Evolutionary conservation across 2,113 vertebrate species (phyloP).

Genomic region (Podarcis raffonei): DNA sequence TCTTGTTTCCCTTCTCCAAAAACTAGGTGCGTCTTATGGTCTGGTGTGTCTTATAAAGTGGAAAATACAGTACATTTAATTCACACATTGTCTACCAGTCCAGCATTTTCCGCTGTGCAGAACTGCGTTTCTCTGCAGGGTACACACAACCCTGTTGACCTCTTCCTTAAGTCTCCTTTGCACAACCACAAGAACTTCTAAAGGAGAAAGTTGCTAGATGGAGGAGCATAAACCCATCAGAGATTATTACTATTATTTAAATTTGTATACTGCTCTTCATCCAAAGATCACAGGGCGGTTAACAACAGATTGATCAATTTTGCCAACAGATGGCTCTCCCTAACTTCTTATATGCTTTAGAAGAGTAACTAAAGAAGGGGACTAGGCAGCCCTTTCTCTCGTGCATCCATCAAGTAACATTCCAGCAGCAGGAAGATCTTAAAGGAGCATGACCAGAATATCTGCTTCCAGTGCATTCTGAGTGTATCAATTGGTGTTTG

Average conservation of each 20-base stretch:
- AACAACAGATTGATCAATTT: too few relatives aligned
- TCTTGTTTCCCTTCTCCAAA: too few relatives aligned
- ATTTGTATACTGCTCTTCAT: too few relatives aligned
- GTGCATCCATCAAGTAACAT: not conserved
- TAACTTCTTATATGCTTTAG: not conserved
- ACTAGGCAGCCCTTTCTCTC: not conserved
- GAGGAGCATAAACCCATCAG: not conserved
- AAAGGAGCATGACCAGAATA: not conserved
- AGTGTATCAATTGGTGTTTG: too few relatives aligned
- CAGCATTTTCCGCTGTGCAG: not conserved
- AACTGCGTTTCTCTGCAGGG: too few relatives aligned
- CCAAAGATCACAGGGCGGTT: too few relatives aligned
- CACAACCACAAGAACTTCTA: not conserved
- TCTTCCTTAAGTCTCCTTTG: too few relatives aligned
- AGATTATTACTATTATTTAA: too few relatives aligned
- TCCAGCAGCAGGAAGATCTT: not conserved
- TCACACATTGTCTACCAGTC: not conserved
- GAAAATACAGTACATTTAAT: not conserved
- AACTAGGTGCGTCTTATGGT: too few relatives aligned
- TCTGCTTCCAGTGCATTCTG: too few relatives aligned
- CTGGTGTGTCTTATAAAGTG: too few relatives aligned
- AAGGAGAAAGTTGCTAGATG: not conserved
- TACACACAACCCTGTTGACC: not conserved
- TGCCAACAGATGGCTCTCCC: too few relatives aligned
- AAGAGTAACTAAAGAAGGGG: not conserved